Evolutionary conservation across 2,797 vertebrate genomes (phyloP).

Genomic region (Parauchenoglanis ngamensis): DNA sequence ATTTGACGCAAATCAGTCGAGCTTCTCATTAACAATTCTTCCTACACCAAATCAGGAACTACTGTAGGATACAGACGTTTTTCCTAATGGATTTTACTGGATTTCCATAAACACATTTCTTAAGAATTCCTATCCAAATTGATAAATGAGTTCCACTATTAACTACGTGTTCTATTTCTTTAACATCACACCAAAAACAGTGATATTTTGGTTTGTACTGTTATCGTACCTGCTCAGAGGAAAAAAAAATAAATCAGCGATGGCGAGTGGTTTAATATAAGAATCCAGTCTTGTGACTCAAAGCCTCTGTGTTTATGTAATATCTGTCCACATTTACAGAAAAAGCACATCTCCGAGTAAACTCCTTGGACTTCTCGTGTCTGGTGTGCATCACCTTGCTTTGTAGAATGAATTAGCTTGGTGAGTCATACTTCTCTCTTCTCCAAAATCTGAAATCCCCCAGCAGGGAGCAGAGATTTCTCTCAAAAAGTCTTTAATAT

Average conservation of each 20-base stretch:
- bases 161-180: neutral
- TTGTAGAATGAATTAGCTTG: constrained; percentile 16
- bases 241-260: neutral
- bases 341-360: constrained; percentile 3
- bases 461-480: constrained; percentile 65
- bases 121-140: neutral
- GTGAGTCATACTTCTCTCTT: constrained; percentile 39
- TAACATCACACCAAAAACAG: neutral
- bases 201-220: neutral
- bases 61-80: neutral
- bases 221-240: neutral
- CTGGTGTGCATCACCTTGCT: neutral
- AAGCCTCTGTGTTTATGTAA: constrained; percentile 29
- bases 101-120: neutral
- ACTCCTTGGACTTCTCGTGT: neutral
- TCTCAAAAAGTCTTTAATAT: constrained; percentile 64
- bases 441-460: constrained; percentile 59
- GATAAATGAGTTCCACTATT: neutral
- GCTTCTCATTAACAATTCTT: neutral
- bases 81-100: neutral
- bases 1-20: neutral
- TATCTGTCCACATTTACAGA: neutral
- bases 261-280: neutral
- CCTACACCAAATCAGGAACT: too few species aligned
- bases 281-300: constrained; percentile 6